Evolutionary conservation across 2,888 invertebrate genomes (phyloP).

Genomic region (Gandaritis pyraliata): DNA sequence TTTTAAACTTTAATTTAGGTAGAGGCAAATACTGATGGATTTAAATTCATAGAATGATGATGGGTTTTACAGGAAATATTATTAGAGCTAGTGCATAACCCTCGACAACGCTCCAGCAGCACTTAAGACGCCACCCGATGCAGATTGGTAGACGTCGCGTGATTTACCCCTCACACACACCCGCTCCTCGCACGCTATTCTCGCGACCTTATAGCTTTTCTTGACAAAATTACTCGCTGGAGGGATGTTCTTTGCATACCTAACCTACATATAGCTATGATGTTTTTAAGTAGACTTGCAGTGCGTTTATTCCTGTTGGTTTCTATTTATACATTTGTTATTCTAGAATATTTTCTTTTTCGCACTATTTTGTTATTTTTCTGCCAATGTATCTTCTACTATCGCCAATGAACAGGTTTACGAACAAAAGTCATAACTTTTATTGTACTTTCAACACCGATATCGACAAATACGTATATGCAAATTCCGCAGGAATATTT

Average conservation of each 20-base stretch:
- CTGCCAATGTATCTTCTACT: not conserved
- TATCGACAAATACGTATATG: slow-evolving; percentile 13
- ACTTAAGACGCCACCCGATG: slow-evolving; percentile 51
- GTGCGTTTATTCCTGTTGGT: too few relatives aligned
- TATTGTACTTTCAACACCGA: slow-evolving; percentile 2
- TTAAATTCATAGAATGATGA: too few relatives aligned
- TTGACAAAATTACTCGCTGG: slow-evolving; percentile 48
- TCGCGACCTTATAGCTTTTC: slow-evolving; percentile 24
- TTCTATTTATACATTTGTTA: too few relatives aligned
- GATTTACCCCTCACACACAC: slow-evolving; percentile 51
- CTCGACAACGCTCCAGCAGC: slow-evolving; percentile 34
- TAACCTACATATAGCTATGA: too few relatives aligned
- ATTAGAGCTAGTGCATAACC: slow-evolving; percentile 15
- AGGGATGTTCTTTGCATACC: slow-evolving; percentile 34
- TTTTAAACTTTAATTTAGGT: too few relatives aligned
- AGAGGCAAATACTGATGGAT: too few relatives aligned
- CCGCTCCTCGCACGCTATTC: slow-evolving; percentile 32
- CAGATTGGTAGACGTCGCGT: slow-evolving; percentile 56
- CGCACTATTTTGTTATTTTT: too few relatives aligned
- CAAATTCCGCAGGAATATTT: slow-evolving; percentile 16
- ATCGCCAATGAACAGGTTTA: slow-evolving; percentile 1
- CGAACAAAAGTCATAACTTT: not conserved
- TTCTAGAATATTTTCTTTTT: too few relatives aligned
- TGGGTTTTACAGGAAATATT: not conserved
- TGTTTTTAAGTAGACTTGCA: too few relatives aligned